A percentile compares a stretch with the other conserved stretches of the same genome.
These are phyloP conservation scores for Oscheius sp. DNA, from an alignment of 2,888 invertebrate genomes.

Conservation along the genomic window DNA sequence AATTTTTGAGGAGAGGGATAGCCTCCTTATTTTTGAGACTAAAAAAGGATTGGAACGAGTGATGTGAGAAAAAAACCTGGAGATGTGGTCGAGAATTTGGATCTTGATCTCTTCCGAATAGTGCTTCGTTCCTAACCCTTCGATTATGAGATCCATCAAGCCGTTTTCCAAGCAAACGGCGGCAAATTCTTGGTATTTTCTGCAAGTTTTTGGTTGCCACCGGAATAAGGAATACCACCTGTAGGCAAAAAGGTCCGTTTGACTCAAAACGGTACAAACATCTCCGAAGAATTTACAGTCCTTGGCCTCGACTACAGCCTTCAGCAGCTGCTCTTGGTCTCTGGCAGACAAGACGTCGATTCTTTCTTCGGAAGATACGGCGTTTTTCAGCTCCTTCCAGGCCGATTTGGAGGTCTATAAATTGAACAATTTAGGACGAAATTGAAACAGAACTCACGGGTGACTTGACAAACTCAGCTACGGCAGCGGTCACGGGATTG, in stretches of 20 bases:
- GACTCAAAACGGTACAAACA: neutral
- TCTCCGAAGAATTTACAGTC: neutral
- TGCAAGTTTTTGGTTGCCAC: neutral
- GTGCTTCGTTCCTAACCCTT: neutral
- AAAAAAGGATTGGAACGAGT: neutral
- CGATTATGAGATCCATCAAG: neutral
- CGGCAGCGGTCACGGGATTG: neutral
- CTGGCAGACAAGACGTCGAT: neutral
- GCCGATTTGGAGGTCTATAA: conserved; percentile 17
- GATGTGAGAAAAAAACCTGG: neutral
- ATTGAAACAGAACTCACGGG: neutral
- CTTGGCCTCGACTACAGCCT: neutral
- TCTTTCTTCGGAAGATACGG: neutral
- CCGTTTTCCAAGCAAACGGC: conserved; percentile 15
- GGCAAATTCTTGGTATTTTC: conserved; percentile 23
- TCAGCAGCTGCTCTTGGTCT: conserved; percentile 3
- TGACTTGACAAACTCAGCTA: neutral
- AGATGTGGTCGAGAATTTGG: neutral
- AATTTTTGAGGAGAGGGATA: neutral
- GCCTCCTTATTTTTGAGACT: neutral
- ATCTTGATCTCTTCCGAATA: conserved; percentile 28
- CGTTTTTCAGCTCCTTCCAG: conserved; percentile 12
- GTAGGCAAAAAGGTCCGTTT: conserved; percentile 12
- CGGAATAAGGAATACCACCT: neutral
- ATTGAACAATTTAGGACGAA: neutral